A percentile compares a stretch with the other conserved stretches of the same genome.
Conservation (phyloP, 1,140 invertebrate species). For the Drosophila jambulina region DNA sequence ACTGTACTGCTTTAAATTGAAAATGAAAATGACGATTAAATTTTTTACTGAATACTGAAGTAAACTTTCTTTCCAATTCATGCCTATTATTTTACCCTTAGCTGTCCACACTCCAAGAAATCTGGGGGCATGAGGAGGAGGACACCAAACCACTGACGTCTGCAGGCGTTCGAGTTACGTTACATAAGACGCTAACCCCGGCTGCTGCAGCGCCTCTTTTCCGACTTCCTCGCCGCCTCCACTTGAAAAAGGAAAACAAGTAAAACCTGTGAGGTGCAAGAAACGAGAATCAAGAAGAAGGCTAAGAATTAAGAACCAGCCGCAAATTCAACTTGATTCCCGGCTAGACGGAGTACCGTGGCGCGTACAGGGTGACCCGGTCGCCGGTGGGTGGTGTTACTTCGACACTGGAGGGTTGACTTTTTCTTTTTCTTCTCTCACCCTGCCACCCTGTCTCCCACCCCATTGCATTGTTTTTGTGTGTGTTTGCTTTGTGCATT, state of each 20-base stretch:
- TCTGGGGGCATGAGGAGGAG: conserved; percentile 18
- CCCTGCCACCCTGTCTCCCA: neutral
- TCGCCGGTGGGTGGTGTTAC: conserved; percentile 34
- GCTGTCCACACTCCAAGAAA: conserved; percentile 14
- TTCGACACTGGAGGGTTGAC: conserved; percentile 45
- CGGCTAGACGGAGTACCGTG: conserved; percentile 20
- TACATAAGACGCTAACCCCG: conserved; percentile 64
- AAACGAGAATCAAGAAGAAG: conserved; percentile 33
- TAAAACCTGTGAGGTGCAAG: conserved; percentile 78
- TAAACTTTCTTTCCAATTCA: too few species aligned
- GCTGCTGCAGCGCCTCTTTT: conserved; percentile 35
- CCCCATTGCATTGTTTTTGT: conserved; percentile 35
- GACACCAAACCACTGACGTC: conserved; percentile 58
- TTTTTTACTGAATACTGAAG: neutral
- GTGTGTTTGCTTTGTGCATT: conserved; percentile 45
- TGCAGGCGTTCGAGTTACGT: conserved; percentile 70
- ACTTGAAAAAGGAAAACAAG: conserved; percentile 54
- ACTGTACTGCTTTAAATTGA: neutral
- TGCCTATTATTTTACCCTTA: neutral
- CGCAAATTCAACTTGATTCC: conserved; percentile 23
- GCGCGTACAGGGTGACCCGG: conserved; percentile 31
- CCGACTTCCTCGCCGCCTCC: neutral
- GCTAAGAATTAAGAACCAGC: conserved; percentile 43
- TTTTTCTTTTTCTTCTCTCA: conserved; percentile 15
- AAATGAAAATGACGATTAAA: too few species aligned